Evolutionary conservation across 2,113 vertebrate species (phyloP), one percentile per base, ranked within the genome.

Genomic region (Forbesichthys agassizii): DNA sequence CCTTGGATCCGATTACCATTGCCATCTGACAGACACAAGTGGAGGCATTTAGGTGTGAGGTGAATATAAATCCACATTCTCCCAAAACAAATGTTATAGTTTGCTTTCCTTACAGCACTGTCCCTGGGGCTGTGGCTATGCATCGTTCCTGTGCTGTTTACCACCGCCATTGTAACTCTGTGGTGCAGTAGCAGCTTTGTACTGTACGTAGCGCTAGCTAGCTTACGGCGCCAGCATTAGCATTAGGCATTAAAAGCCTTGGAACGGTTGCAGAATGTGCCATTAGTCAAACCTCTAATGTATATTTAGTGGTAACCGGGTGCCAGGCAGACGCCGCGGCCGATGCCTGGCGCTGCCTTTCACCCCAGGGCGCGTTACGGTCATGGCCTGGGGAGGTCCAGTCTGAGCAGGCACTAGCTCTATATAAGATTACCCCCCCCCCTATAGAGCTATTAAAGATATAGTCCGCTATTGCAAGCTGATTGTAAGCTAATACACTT

Each of bases 301-400:
- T 63, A 60, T 46, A 65, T 42, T 78, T 75, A 78, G 80, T 33
- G 80, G 68, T 55, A 27, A 69, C 42, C 58, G 5, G 18, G 33
- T 11, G 68, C 62, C 65, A 48, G 1, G 2, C 20, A 11, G 33
- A 13, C 20, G 18, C 36, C 0, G 36, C 1, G 36, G 42, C 60
- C 14, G 5, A 1, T 42, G 36, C 61, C 33, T 18, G 2, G 6
- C 46, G 36, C 61, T 7, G 71, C 20, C 33, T 8, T 47, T 63
- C 47, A 36, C n/a, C 33, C 12, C n/a, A 20, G 61, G 75, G 74
- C 78, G 61, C 0, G 53, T 47, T 61, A 48, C 14, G 60, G 80
- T 68, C 68, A 68, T 8, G 36, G 12, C 49, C 33, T 33, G 14
- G 33, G 77, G 71, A 74, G 48, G 72, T 79, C 49, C 74, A 70